Base-by-base conservation (phyloP, 2,888 invertebrate species). In the Oithona nana region DNA sequence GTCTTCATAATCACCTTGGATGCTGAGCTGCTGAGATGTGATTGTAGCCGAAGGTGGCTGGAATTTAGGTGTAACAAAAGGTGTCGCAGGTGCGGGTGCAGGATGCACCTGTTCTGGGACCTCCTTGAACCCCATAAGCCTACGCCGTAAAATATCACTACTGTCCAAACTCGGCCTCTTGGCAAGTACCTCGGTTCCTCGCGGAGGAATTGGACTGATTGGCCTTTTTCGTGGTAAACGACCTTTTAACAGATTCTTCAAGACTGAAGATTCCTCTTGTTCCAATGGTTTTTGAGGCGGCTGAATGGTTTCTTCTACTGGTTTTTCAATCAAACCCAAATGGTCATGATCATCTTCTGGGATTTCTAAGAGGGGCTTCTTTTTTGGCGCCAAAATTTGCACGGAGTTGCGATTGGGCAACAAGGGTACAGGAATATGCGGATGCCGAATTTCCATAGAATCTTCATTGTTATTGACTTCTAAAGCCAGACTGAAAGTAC, bases 61-160 rank as follows among this genome's bases (percentile, higher is more conserved):
- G 22, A 52, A 22, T 20, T 52, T 52, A 20, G 52, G 52, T 11
- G 6, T 52, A 11, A 22, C n/a, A 48, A 48, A 11, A 11, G 48
- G 48, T 48, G n/a, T n/a, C n/a, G n/a, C n/a, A n/a, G n/a, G n/a
- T n/a, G n/a, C n/a, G n/a, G n/a, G n/a, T n/a, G n/a, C n/a, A n/a
- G n/a, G n/a, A n/a, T n/a, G 39, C 39, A 39, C 39, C 6, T 39
- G 39, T 16, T 39, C 8, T 39, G 6, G 8, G 39, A 16, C 39
- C 39, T 39, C 39, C 16, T 26, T 59, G 22, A 59, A 11, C 1
- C 59, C 59, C 20, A 59, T 24, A 8, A 59, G 59, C 1, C 59
- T 24, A 13, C 59, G 48, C 20, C 59, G 48, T n/a, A 59, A 28
- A 59, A 59, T 59, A 50, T 59, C 59, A 48, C 24, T 59, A 24